Evolutionary conservation across 2,113 vertebrate species (phyloP), one percentile per base, ranked within the genome.

Genomic region (Podocnemis expansa): DNA sequence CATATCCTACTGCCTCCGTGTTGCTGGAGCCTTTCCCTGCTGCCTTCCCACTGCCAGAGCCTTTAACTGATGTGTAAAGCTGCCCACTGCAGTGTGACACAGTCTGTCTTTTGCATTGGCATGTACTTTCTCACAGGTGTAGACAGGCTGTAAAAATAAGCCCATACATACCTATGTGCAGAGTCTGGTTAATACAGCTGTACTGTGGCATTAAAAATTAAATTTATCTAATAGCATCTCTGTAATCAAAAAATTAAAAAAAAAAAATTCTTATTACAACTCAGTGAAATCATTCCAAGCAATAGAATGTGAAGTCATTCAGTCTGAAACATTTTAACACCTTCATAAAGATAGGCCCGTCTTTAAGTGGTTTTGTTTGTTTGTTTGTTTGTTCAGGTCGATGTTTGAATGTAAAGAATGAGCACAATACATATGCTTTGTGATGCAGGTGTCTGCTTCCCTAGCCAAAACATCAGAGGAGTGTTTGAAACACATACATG

Each of bases 261-360:
- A 85, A 58, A 0, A 0, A 13, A 5, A 52, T 41, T 80, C 6
- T 81, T 17, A 10, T 41, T n/a, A 73, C 49, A 6, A 0, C 5
- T 49, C 19, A 19, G 21, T 24, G 5, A 80, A 4, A 4, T 8
- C 38, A 56, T 9, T 84, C 43, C 87, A 91, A 52, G 54, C 21
- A 85, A 12, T 51, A 22, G 8, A 75, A 93, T n/a, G 17, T 45
- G n/a, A 93, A 82, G 2, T 88, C 84, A 80, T 17, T 2, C 14
- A 1, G 12, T 51, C 31, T 47, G 85, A 22, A 63, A 60, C 4
- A 5, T 41, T 5, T 82, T 3, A 87, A 38, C 88, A n/a, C 55
- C 2, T 70, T 3, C 31, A 51, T 67, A 55, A 90, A 88, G 47
- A 51, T 24, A 84, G 82, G 38, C 2, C 2, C 10, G 5, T 21